These are phyloP conservation scores for Pentalonia nigronervosa DNA, from an alignment of 1,140 invertebrate genomes.

Conservation along the genomic window DNA sequence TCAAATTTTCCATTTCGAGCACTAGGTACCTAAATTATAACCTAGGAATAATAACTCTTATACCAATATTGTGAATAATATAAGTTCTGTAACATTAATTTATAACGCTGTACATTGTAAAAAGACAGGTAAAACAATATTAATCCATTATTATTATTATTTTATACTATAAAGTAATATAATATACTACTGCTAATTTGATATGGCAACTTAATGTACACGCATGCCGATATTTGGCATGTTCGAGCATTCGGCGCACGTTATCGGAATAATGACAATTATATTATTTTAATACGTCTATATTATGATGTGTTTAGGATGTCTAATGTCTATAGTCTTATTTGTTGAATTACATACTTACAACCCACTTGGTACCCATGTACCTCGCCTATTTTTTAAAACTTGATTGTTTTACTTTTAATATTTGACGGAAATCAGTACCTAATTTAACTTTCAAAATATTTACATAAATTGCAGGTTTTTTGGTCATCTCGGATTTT, in stretches of 20 bases:
- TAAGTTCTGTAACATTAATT: not conserved
- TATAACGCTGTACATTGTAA: not conserved
- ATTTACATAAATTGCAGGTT: not conserved
- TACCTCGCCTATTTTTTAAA: not conserved
- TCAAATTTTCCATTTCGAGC: no score
- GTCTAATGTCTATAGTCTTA: not conserved
- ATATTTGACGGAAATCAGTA: not conserved
- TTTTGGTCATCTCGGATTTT: not conserved
- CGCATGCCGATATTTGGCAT: not conserved
- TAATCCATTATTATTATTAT: not conserved
- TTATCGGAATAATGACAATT: not conserved
- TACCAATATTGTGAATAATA: not conserved
- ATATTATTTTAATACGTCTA: not conserved
- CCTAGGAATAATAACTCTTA: not conserved
- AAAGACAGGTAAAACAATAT: not conserved
- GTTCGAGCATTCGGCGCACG: not conserved
- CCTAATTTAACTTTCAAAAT: not conserved
- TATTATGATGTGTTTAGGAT: not conserved
- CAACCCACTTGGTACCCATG: rapidly evolving
- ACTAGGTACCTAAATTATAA: no score
- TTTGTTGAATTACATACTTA: not conserved
- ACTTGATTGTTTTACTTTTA: not conserved
- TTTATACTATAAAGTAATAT: not conserved
- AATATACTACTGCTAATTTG: not conserved
- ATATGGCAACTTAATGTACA: conserved; percentile 30